Conservation (phyloP, 1,140 invertebrate genomes). For the Cardiocondyla obscurior region DNA sequence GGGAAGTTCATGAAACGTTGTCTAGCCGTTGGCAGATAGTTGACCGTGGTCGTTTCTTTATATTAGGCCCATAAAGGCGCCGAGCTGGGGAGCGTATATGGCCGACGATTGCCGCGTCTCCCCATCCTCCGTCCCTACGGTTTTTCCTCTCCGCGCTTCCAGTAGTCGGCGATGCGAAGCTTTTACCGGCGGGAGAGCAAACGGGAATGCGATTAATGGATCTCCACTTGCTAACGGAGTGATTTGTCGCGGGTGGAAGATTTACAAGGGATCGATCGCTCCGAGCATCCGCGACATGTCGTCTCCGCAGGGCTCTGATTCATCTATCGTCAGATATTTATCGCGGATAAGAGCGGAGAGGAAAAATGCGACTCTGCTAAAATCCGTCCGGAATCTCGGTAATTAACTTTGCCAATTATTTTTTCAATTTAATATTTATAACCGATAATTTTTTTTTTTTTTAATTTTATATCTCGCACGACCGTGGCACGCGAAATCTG, state of each 20-base stretch:
- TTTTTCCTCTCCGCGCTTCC: slow-evolving; percentile 20
- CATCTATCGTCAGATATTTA: slow-evolving; percentile 28
- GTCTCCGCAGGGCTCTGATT: slow-evolving; percentile 9
- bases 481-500: not conserved
- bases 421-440: not conserved
- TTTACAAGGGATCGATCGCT: slow-evolving; percentile 42
- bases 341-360: not conserved
- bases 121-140: slow-evolving; percentile 23
- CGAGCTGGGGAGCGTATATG: slow-evolving; percentile 67
- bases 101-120: slow-evolving; percentile 63
- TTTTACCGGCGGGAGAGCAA: slow-evolving; percentile 47
- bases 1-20: slow-evolving; percentile 75
- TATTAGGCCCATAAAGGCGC: slow-evolving; percentile 75
- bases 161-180: slow-evolving; percentile 40
- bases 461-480: not conserved
- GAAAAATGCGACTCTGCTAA: not conserved
- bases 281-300: slow-evolving; percentile 14
- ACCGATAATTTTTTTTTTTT: not conserved
- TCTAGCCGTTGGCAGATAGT: slow-evolving; percentile 74
- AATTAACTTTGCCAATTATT: slow-evolving; percentile 3
- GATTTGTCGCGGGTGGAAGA: slow-evolving; percentile 44
- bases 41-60: slow-evolving; percentile 74
- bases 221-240: slow-evolving; percentile 50
- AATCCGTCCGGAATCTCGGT: not conserved
- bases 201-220: slow-evolving; percentile 66